phyloP scores from a whole-genome alignment of 2,113 vertebrate genomes.

The Percopsis transmontana region DNA sequence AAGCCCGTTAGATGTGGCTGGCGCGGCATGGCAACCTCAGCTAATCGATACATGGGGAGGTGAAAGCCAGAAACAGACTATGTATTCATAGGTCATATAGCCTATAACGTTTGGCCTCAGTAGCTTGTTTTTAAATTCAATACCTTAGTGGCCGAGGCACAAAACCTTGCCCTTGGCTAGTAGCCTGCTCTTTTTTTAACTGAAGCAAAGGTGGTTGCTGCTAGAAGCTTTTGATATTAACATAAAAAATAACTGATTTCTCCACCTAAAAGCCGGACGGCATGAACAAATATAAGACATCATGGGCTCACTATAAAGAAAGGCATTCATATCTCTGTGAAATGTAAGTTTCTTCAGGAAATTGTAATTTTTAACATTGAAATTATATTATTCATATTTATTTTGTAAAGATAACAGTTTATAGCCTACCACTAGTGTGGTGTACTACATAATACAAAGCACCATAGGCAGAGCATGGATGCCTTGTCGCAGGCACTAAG shows the following conservation, averaged over 20 bases:
- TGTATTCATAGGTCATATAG: constrained; percentile 10
- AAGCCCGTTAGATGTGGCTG: constrained; percentile 36
- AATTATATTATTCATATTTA: not conserved
- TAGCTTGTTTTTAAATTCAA: constrained; percentile 10
- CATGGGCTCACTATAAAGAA: not conserved
- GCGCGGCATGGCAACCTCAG: constrained; percentile 28
- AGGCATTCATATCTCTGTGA: not conserved
- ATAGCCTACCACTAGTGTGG: not conserved
- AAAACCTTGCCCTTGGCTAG: constrained; percentile 17
- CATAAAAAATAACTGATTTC: constrained; percentile 8
- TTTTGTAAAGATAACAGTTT: constrained; percentile 29
- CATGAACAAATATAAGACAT: not conserved
- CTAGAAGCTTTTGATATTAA: constrained; percentile 32
- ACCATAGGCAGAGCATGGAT: constrained; percentile 38
- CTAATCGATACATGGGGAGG: constrained; percentile 47
- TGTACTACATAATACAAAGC: constrained; percentile 38
- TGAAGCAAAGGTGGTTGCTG: constrained; percentile 28
- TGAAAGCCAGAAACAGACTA: constrained; percentile 15
- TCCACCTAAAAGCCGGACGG: constrained; percentile 13
- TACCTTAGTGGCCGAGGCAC: constrained; percentile 2
- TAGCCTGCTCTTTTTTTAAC: constrained; percentile 3
- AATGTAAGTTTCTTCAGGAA: not conserved
- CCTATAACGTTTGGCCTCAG: constrained; percentile 19
- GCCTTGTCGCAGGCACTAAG: constrained; percentile 29
- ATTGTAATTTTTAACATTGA: no score